Evolutionary conservation across 1,140 invertebrate species (phyloP).

Genomic region (Aphaenogaster ashmeadi): DNA sequence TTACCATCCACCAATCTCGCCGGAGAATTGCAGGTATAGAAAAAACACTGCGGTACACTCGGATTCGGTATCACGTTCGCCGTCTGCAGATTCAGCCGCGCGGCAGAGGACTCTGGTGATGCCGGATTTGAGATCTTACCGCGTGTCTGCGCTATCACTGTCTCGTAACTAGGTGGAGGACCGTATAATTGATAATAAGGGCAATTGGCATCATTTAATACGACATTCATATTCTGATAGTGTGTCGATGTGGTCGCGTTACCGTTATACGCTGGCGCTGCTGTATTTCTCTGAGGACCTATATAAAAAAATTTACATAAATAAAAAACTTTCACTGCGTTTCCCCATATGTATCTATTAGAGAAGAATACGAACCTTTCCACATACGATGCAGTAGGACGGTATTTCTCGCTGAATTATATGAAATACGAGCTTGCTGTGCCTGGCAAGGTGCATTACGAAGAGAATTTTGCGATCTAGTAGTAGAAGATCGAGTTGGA

Average conservation of each 20-base stretch:
- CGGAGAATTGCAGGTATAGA: conserved; percentile 75
- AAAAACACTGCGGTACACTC: conserved; percentile 74
- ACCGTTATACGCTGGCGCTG: conserved; percentile 64
- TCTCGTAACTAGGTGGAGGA: conserved; percentile 87
- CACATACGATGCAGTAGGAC: conserved; percentile 86
- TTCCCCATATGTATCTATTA: neutral
- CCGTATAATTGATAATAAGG: conserved; percentile 87
- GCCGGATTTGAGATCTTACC: conserved; percentile 80
- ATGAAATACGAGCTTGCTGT: conserved; percentile 85
- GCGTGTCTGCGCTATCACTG: conserved; percentile 85
- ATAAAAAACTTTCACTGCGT: neutral
- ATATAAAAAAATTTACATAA: neutral
- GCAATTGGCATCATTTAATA: conserved; percentile 83
- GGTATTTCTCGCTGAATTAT: conserved; percentile 86
- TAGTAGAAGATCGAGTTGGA: conserved; percentile 80
- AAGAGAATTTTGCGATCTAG: conserved; percentile 80
- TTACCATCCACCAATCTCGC: conserved; percentile 68
- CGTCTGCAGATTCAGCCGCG: conserved; percentile 58
- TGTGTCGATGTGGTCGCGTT: conserved; percentile 79
- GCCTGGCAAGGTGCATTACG: conserved; percentile 81
- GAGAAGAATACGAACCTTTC: conserved; percentile 82
- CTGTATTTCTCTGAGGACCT: conserved; percentile 76
- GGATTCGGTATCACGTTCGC: conserved; percentile 63
- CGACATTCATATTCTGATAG: conserved; percentile 84
- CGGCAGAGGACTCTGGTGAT: conserved; percentile 76